These are phyloP conservation scores for Emydocephalus ijimae DNA, from an alignment of 2,113 vertebrate species.

Conservation along the genomic window DNA sequence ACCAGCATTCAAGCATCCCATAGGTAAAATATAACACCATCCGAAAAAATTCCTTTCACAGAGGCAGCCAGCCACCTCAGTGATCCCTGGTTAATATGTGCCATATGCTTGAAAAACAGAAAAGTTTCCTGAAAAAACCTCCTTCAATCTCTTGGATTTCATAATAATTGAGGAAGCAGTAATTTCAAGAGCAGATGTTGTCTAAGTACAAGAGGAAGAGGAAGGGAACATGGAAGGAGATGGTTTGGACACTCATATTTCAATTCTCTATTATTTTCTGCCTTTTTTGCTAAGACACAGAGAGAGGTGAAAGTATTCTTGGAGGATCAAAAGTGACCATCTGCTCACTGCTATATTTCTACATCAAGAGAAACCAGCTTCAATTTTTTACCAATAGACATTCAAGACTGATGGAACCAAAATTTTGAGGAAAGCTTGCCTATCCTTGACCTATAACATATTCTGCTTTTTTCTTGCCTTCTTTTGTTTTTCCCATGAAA, in stretches of 20 bases:
- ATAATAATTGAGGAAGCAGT: not conserved
- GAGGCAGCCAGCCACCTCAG: too few relatives aligned
- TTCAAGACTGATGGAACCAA: not conserved
- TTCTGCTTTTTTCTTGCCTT: not conserved
- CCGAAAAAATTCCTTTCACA: too few relatives aligned
- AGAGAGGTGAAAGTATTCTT: not conserved
- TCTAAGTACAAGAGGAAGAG: not conserved
- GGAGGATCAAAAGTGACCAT: not conserved
- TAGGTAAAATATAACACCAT: too few relatives aligned
- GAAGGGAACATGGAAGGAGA: not conserved
- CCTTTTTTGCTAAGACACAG: not conserved
- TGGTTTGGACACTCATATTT: not conserved
- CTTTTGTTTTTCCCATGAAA: not conserved
- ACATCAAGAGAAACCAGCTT: not conserved
- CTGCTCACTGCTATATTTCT: not conserved
- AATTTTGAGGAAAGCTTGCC: not conserved
- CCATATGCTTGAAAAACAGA: too few relatives aligned
- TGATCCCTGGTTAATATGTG: too few relatives aligned
- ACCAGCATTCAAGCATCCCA: too few relatives aligned
- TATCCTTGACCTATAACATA: not conserved
- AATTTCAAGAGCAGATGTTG: not conserved
- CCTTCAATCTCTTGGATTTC: not conserved
- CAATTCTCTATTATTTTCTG: not conserved
- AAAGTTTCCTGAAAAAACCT: not conserved
- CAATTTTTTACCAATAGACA: not conserved